A percentile compares a stretch with the other conserved stretches of the same genome.
phyloP scores from a whole-genome alignment of 2,888 invertebrate species.

The Watsonalla binaria region DNA sequence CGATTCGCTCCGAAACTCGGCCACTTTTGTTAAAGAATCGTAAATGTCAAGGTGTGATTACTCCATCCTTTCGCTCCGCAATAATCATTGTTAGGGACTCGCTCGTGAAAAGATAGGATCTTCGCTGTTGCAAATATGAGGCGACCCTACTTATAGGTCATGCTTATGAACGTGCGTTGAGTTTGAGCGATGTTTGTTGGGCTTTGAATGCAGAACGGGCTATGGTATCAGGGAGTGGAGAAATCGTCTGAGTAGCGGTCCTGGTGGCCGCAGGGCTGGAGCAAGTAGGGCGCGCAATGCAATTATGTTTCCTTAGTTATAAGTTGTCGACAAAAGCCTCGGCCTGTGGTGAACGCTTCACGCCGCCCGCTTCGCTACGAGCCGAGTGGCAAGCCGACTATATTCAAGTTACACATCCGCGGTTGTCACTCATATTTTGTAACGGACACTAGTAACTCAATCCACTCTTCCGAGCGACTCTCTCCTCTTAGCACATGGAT shows the following conservation, averaged over 20 bases:
- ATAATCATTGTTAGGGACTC: conserved; percentile 36
- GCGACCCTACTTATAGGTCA: conserved; percentile 38
- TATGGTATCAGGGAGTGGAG: conserved; percentile 22
- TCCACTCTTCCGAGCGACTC: conserved; percentile 55
- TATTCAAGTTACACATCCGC: conserved; percentile 67
- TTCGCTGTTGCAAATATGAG: neutral
- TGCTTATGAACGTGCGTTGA: conserved; percentile 29
- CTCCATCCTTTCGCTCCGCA: conserved; percentile 26
- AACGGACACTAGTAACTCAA: conserved; percentile 64
- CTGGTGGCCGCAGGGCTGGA: conserved; percentile 47
- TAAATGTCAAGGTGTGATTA: conserved; percentile 34
- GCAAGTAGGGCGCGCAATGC: conserved; percentile 49
- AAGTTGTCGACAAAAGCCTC: conserved; percentile 48
- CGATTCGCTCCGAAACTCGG: conserved; percentile 29
- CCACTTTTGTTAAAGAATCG: conserved; percentile 35
- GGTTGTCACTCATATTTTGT: conserved; percentile 50
- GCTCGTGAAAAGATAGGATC: conserved; percentile 37
- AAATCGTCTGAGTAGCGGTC: conserved; percentile 49
- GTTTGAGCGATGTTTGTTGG: conserved; percentile 34
- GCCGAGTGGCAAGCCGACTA: conserved; percentile 29
- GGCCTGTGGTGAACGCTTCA: conserved; percentile 43
- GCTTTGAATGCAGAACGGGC: conserved; percentile 43
- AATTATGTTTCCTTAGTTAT: conserved; percentile 61
- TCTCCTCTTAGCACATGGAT: conserved; percentile 63
- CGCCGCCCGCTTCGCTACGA: conserved; percentile 30